Base-by-base conservation (phyloP, 2,888 invertebrate genomes). In the Charanyca ferruginea region DNA sequence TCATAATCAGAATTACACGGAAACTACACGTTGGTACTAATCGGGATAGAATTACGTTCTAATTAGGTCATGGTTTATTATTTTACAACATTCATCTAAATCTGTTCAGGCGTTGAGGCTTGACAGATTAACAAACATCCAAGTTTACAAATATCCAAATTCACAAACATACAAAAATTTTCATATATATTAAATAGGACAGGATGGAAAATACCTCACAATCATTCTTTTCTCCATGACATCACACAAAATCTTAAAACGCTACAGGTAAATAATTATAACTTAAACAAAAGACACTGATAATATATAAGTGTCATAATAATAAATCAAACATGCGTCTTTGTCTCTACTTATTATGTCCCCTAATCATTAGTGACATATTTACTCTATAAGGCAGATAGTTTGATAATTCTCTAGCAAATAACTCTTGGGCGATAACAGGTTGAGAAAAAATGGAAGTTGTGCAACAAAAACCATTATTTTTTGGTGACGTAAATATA, bases 391-490 rank as follows among this genome's bases (percentile, higher is more conserved):
- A 11, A 38, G 2, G 9, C 35, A 51, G 5, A 28, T 59, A 45
- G 55, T 51, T 45, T n/a, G n/a, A n/a, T n/a, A n/a, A n/a, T n/a
- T 44, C 4, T 53, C 20, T 22, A 20, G 58, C 41, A 22, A 35
- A 58, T 49, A 66, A 22, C 28, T 71, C 22, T 35, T 51, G 8
- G 2, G 9, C 32, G 48, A 42, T 66, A 54, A 54, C 3, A 54
- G 0, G 8, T 9, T 25, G n/a, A 23, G 1, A 23, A n/a, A 49
- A 61, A 53, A 18, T 32, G 22, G 13, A 18, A 22, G 42, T n/a
- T n/a, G 3, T 16, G 32, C 1, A 28, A 23, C 11, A 49, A 57
- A 47, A 13, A 41, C 3, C 22, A 41, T 32, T n/a, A 3, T 9
- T 47, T 32, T 38, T 53, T 18, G 4, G 13, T 55, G 38, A 32